A percentile compares a stretch with the other conserved stretches of the same genome.
phyloP scores from a whole-genome alignment of 92 coral and sea anemone genomes.

The Palythoa caribaeorum region DNA sequence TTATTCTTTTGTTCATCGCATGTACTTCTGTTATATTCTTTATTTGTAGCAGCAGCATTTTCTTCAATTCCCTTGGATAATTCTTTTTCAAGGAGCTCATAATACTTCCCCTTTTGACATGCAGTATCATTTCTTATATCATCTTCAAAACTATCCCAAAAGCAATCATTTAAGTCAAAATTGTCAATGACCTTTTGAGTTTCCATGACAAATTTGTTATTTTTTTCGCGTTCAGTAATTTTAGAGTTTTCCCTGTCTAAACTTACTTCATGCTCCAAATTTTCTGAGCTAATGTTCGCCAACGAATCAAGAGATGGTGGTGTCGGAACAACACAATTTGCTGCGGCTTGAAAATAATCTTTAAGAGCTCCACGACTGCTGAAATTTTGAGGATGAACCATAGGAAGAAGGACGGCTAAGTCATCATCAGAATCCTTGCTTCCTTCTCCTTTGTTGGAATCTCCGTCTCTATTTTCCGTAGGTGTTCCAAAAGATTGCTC shows the following conservation, averaged over 20 bases:
- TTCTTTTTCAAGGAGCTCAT: neutral
- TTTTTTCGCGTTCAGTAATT: neutral
- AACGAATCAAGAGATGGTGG: constrained; percentile 84
- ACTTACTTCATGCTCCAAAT: constrained; percentile 1
- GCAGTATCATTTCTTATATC: neutral
- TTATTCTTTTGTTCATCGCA: neutral
- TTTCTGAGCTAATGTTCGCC: constrained; percentile 56
- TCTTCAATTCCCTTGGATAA: neutral
- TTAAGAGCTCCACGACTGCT: constrained; percentile 7
- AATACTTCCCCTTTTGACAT: neutral
- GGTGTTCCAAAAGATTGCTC: neutral
- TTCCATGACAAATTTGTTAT: neutral
- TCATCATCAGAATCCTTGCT: neutral
- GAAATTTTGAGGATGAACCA: constrained; percentile 5
- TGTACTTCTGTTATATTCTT: neutral
- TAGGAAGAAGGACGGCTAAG: constrained; percentile 53
- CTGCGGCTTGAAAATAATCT: neutral
- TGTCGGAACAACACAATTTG: constrained; percentile 57
- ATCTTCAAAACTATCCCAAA: constrained; percentile 22
- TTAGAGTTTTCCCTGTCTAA: neutral
- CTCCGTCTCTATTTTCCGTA: neutral
- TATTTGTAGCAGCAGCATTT: neutral
- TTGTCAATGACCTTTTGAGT: neutral
- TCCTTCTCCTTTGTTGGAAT: neutral
- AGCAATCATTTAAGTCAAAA: neutral